Evolutionary conservation across 2,888 invertebrate genomes (phyloP).

Genomic region (Lochmaea crataegi): DNA sequence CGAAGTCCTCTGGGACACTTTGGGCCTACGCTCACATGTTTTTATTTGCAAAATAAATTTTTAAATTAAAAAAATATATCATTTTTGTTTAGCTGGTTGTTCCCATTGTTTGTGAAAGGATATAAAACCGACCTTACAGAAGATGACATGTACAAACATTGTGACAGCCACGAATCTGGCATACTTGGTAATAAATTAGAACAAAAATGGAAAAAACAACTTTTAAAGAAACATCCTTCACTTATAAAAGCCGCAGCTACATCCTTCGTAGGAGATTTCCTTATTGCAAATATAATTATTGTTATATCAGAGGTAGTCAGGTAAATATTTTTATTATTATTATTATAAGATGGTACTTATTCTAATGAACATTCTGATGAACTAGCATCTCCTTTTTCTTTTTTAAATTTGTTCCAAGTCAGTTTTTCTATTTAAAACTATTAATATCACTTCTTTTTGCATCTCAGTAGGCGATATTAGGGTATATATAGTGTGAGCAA

Average conservation of each 20-base stretch:
- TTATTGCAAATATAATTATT: conserved; percentile 42
- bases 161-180: conserved; percentile 64
- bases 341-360: not conserved
- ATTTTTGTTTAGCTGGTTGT: conserved; percentile 63
- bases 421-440: too few relatives aligned
- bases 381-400: too few relatives aligned
- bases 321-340: conserved; percentile 36
- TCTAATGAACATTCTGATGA: too few relatives aligned
- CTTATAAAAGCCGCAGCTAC: conserved; percentile 52
- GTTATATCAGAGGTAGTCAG: conserved; percentile 45
- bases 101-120: conserved; percentile 66
- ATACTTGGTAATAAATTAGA: conserved; percentile 63
- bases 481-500: too few relatives aligned
- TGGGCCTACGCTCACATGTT: too few relatives aligned
- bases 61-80: too few relatives aligned
- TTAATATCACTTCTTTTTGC: too few relatives aligned
- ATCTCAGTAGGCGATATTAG: too few relatives aligned
- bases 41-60: too few relatives aligned
- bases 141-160: conserved; percentile 66
- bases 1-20: too few relatives aligned
- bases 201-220: conserved; percentile 55
- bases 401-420: too few relatives aligned
- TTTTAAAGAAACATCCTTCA: conserved; percentile 50
- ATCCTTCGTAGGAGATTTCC: conserved; percentile 50
- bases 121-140: conserved; percentile 65